Evolutionary conservation across 2,888 invertebrate species (phyloP).

Genomic region (Schrankia costaestrigalis): DNA sequence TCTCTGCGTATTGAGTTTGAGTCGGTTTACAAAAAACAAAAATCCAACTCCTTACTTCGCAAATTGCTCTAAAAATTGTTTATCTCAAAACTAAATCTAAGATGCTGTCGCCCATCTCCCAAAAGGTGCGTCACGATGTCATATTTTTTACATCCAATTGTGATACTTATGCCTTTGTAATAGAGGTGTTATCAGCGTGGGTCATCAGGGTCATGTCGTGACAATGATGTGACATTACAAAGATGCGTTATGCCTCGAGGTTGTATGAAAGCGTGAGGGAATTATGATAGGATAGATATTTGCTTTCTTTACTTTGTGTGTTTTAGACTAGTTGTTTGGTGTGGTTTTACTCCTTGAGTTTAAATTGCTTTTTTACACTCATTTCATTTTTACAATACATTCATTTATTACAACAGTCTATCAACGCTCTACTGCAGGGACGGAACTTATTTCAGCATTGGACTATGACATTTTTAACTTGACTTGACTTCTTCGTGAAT

Average conservation of each 20-base stretch:
- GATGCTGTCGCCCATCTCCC: conserved; percentile 31
- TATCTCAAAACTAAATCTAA: conserved; percentile 15
- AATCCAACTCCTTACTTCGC: too few relatives aligned
- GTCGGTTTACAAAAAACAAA: too few relatives aligned
- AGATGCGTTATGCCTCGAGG: conserved; percentile 18
- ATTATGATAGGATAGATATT: not conserved
- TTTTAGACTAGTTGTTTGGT: too few relatives aligned
- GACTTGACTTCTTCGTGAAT: too few relatives aligned
- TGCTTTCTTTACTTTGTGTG: not conserved
- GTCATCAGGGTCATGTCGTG: conserved; percentile 53
- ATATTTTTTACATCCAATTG: conserved; percentile 29
- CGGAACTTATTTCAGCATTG: too few relatives aligned
- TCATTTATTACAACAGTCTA: too few relatives aligned
- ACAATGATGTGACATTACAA: conserved; percentile 45
- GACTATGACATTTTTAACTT: too few relatives aligned
- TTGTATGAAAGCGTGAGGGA: conserved; percentile 6
- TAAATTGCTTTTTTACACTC: too few relatives aligned
- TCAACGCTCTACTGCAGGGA: too few relatives aligned
- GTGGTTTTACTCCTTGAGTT: too few relatives aligned
- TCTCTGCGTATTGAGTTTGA: too few relatives aligned
- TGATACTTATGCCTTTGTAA: conserved; percentile 31
- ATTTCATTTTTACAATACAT: too few relatives aligned
- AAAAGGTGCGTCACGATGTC: conserved; percentile 34
- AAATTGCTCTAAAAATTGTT: not conserved
- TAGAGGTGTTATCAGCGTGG: conserved; percentile 28